A percentile compares a stretch with the other conserved stretches of the same genome.
phyloP scores from a whole-genome alignment of 2,888 invertebrate species.

The Caenorhabditis macrosperma region DNA sequence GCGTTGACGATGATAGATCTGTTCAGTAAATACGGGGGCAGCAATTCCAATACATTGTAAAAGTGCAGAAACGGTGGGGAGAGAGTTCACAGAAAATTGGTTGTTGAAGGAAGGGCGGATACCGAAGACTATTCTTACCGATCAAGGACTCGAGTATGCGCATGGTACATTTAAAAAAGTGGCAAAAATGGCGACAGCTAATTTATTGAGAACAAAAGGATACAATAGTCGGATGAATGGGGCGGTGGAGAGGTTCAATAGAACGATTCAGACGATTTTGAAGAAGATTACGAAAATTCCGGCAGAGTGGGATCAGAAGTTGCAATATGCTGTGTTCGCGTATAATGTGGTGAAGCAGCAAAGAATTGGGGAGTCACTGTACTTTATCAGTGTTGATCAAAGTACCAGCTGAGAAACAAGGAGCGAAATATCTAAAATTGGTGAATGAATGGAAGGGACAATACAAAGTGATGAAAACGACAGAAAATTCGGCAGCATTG shows the following conservation, averaged over 20 bases:
- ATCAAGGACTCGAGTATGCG: conserved; percentile 50
- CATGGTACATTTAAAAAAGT: conserved; percentile 28
- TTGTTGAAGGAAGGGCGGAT: conserved; percentile 38
- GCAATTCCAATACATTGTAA: conserved; percentile 53
- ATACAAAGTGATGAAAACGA: neutral
- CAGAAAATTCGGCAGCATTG: conserved; percentile 14
- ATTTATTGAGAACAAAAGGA: conserved; percentile 33
- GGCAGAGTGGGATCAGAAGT: conserved; percentile 56
- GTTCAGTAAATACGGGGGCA: conserved; percentile 43
- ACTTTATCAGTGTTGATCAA: too few relatives aligned
- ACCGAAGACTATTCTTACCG: conserved; percentile 30
- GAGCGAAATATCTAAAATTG: conserved; percentile 12
- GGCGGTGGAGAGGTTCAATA: conserved; percentile 53
- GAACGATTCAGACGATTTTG: conserved; percentile 43
- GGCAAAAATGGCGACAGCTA: conserved; percentile 19
- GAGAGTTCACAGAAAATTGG: conserved; percentile 44
- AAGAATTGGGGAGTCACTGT: conserved; percentile 52
- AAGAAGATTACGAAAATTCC: conserved; percentile 28
- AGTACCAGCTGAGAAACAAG: conserved; percentile 26
- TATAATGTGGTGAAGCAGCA: conserved; percentile 56
- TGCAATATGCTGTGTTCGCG: conserved; percentile 55
- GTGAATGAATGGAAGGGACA: conserved; percentile 22
- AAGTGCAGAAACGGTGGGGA: conserved; percentile 43
- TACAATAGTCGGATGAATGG: conserved; percentile 65
- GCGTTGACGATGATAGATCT: conserved; percentile 49